Evolutionary conservation across 2,888 invertebrate genomes (phyloP), one percentile per base, ranked within the genome.

Genomic region (Chrysopilus asiliformis): DNA sequence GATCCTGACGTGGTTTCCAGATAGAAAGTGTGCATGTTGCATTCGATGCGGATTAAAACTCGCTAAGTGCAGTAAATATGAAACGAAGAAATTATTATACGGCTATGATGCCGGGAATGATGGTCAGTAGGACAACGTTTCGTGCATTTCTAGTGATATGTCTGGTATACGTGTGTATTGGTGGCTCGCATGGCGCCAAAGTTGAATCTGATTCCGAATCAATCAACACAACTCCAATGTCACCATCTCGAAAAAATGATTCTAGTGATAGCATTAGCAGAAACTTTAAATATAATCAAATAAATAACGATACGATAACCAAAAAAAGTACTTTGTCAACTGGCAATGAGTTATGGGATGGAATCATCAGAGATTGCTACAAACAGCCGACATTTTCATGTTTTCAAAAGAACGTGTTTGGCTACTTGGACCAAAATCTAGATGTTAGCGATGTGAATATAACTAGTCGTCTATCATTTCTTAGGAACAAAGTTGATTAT

Each of bases 371-470:
- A 43, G 76, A 83, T 52, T 86, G 85, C 53, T 70, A 70, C 30
- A 65, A 64, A 9, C 66, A 68, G 34, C 75, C 80, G 13, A 69
- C 79, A 41, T 68, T 79, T 51, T 71, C 74, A 45, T 86, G 86
- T 55, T 75, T 86, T 38, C 80, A 82, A 51, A 79, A 76, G 50
- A 82, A 79, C 51, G 74, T 84, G 20, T 79, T 78, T 51, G 65
- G 68, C n/a, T 85, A 79, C 50, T 59, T 86, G 43, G 74, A 79
- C 46, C 68, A 72, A 19, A 74, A 74, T 17, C 64, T 86, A 34
- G 70, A 72, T 28, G 65, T 66, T 16, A 72, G 71, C 50, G 79
- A 82, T 54, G 66, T 80, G 13, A 73, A 74, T 46, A 66, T 81
- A 13, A 71, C 76, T 40, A 68, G 75, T 54, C 70, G 77, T 48